These are phyloP conservation scores for Elmis aenea DNA, from an alignment of 2,888 invertebrate species.

Conservation along the genomic window DNA sequence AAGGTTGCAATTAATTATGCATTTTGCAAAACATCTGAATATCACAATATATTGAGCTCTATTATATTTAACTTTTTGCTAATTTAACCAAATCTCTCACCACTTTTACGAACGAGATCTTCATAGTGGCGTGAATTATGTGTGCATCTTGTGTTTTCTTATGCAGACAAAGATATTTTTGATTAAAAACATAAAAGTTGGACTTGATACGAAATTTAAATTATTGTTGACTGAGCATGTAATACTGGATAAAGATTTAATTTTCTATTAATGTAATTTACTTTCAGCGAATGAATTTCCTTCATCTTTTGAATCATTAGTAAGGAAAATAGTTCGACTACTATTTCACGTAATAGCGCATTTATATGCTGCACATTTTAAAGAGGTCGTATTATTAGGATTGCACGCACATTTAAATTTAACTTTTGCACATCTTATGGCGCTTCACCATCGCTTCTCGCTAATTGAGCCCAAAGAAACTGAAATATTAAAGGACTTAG, in stretches of 20 bases:
- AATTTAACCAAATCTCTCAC: too few species aligned
- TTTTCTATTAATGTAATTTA: not conserved
- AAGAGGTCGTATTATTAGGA: constrained; percentile 88
- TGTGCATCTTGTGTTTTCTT: too few species aligned
- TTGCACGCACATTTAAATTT: constrained; percentile 96
- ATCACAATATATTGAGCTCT: too few species aligned
- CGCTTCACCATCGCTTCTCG: constrained; percentile 77
- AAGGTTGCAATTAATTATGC: too few species aligned
- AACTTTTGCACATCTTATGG: constrained; percentile 94
- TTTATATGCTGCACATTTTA: constrained; percentile 96
- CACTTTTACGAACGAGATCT: too few species aligned
- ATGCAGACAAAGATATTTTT: too few species aligned
- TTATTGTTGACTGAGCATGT: too few species aligned
- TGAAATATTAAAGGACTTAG: constrained; percentile 88
- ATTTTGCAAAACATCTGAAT: too few species aligned
- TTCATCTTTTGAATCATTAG: constrained; percentile 86
- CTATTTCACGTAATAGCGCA: constrained; percentile 98
- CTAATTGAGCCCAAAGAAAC: constrained; percentile 95
- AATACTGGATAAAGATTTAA: not conserved
- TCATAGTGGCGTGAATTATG: too few species aligned
- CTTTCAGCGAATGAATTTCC: constrained; percentile 85
- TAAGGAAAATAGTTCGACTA: constrained; percentile 92
- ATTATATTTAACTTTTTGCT: too few species aligned
- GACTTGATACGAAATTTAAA: too few species aligned
- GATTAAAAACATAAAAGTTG: too few species aligned